Evolutionary conservation across 2,797 vertebrate species (phyloP), one percentile per base, ranked within the genome.

Genomic region (Neosilurus hyrtlii): DNA sequence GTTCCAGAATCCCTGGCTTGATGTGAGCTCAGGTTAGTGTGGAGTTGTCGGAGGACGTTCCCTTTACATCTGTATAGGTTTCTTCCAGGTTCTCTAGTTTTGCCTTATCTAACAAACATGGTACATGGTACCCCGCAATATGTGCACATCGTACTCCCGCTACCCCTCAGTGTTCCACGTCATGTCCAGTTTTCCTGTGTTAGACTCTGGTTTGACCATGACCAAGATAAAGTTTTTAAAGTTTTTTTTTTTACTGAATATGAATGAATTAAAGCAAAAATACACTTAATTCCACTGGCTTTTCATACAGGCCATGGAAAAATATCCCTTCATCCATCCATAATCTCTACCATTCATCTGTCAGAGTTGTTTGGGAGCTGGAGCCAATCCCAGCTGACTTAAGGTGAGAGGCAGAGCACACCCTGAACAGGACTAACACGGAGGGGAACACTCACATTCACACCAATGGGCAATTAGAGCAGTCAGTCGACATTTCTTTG

Each of bases 221-320:
- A 74, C 24, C 72, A 10, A 15, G 1, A 73, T n/a, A 56, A 26
- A 54, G 71, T 30, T 35, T 15, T n/a, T n/a, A n/a, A n/a, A n/a
- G n/a, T n/a, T n/a, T n/a, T n/a, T n/a, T n/a, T n/a, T n/a, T 57
- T 74, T 5, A 74, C 72, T 74, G 51, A 57, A 20, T 15, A 74
- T 30, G 3, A 74, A 54, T 22, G 15, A 56, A 24, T 24, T 12
- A 49, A 49, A n/a, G 4, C 49, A 51, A 51, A 72, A 51, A 15
- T 15, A 72, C 49, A 72, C 15, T 16, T 49, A 72, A 1, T 16
- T 52, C 49, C 10, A 70, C 18, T 49, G 67, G 43, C 20, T 67
- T 68, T 43, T 68, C 37, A n/a, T 43, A 1, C 20, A 49, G 20
- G 1, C 11, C 43, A 24, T 71, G 26, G 15, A 43, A 43, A 43